phyloP scores from a whole-genome alignment of 1,140 invertebrate genomes.

The Drosophila ohnishii region DNA sequence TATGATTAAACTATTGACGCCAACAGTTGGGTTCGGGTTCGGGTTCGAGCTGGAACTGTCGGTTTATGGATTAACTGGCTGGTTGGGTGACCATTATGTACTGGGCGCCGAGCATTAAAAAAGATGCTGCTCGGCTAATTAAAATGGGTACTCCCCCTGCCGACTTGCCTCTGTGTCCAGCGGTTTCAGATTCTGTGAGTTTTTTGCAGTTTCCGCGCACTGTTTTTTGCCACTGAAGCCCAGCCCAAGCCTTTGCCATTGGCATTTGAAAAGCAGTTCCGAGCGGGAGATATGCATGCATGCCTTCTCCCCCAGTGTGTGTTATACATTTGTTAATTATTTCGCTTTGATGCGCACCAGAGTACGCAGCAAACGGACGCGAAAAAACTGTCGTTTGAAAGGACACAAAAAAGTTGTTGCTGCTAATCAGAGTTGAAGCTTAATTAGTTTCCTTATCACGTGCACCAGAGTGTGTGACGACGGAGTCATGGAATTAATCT shows the following conservation, averaged over 20 bases:
- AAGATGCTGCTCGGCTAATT: constrained; percentile 63
- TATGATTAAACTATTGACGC: constrained; percentile 78
- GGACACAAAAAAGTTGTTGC: constrained; percentile 67
- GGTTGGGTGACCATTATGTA: constrained; percentile 60
- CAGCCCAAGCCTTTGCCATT: constrained; percentile 52
- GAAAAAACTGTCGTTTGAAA: constrained; percentile 70
- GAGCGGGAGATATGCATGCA: constrained; percentile 30
- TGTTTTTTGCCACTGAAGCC: constrained; percentile 37
- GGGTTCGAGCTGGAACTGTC: neutral
- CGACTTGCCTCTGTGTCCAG: constrained; percentile 13
- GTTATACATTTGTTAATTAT: constrained; percentile 79
- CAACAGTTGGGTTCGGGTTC: constrained; percentile 15
- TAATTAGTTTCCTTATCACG: constrained; percentile 74
- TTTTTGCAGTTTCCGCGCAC: constrained; percentile 14
- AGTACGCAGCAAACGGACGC: constrained; percentile 61
- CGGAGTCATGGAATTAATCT: constrained; percentile 71
- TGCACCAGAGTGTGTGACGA: constrained; percentile 13
- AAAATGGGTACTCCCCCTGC: constrained; percentile 51
- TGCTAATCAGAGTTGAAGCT: constrained; percentile 69
- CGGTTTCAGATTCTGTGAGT: constrained; percentile 11
- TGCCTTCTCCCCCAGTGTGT: constrained; percentile 29
- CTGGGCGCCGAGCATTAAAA: constrained; percentile 53
- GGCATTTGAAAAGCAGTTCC: constrained; percentile 66
- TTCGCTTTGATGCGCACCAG: constrained; percentile 77
- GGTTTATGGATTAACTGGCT: constrained; percentile 51